Evolutionary conservation across 2,113 vertebrate genomes (phyloP), one percentile per base, ranked within the genome.

Genomic region (Pampusana beccarii): DNA sequence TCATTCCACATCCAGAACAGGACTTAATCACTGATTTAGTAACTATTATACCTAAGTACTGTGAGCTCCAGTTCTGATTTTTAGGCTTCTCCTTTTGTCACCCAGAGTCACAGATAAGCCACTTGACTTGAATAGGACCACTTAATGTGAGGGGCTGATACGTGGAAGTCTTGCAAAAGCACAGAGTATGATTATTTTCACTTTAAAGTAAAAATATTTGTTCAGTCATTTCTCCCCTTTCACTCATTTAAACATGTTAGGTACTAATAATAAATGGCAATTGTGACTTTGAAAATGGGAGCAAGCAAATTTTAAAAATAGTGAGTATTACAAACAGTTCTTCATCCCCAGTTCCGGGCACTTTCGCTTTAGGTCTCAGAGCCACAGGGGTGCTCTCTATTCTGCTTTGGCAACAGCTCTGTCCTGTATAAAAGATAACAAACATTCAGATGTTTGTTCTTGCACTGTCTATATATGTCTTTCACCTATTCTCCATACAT

Each of bases 391-490:
- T 50, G 28, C 23, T 80, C n/a, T 61, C 11, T 53, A 18, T 54
- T 60, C 75, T 90, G 46, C 82, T 94, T 65, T 73, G 64, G 60
- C 6, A 8, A 57, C 5, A 2, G 33, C 72, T 73, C 54, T 88
- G 60, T 74, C 67, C 69, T 28, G 29, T 25, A 51, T 83, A 92
- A 84, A 97, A 95, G 83, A 81, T 69, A 79, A 88, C 72, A 96
- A 95, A 91, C 77, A 91, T 46, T 89, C 53, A 54, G 57, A 64
- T 91, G 91, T 92, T 94, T 93, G 72, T 81, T 95, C 90, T 94
- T 79, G 50, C 62, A 38, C 70, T 10, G 2, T 91, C 86, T 95
- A 21, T 89, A 8, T 92, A 60, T n/a, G 77, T 74, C 69, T 89
- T 89, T 34, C 66, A 88, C 69, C 77, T 91, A 88, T 91, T 80